Evolutionary conservation across 1,140 invertebrate species (phyloP).

Genomic region (Drosophila malerkotliana): DNA sequence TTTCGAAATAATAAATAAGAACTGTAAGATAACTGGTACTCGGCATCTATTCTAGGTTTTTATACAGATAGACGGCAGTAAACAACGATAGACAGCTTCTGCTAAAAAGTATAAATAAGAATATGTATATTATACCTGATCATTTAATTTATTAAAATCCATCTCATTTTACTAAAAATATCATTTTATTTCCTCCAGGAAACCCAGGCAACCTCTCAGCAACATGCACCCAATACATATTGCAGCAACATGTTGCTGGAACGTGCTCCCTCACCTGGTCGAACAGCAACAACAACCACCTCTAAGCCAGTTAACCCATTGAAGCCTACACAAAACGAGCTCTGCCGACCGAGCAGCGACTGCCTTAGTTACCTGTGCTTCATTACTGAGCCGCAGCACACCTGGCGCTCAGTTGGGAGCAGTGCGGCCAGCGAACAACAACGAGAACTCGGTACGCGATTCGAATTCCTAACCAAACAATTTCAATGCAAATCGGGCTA

Average conservation of each 20-base stretch:
- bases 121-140: neutral
- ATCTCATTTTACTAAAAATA: neutral
- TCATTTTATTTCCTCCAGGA: neutral
- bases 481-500: constrained; percentile 30
- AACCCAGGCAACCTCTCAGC: neutral
- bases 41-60: neutral
- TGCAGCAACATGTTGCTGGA: constrained; percentile 27
- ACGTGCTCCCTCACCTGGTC: constrained; percentile 3
- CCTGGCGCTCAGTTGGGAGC: constrained; percentile 73
- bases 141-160: neutral
- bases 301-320: constrained; percentile 69
- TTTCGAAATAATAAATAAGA: neutral
- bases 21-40: neutral
- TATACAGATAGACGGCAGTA: neutral
- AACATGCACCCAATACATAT: constrained; percentile 13
- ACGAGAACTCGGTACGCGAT: constrained; percentile 55
- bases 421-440: constrained; percentile 69
- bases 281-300: constrained; percentile 28
- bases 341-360: constrained; percentile 15
- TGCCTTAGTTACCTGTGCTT: constrained; percentile 43
- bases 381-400: constrained; percentile 52
- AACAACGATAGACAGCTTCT: neutral
- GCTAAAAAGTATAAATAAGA: neutral
- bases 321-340: constrained; percentile 44
- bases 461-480: constrained; percentile 19